Percentiles rank a stretch among this genome's conserved stretches.
These are phyloP conservation scores for Enhydra lutris DNA, from an alignment of 2,113 vertebrate genomes.

Conservation along the genomic window DNA sequence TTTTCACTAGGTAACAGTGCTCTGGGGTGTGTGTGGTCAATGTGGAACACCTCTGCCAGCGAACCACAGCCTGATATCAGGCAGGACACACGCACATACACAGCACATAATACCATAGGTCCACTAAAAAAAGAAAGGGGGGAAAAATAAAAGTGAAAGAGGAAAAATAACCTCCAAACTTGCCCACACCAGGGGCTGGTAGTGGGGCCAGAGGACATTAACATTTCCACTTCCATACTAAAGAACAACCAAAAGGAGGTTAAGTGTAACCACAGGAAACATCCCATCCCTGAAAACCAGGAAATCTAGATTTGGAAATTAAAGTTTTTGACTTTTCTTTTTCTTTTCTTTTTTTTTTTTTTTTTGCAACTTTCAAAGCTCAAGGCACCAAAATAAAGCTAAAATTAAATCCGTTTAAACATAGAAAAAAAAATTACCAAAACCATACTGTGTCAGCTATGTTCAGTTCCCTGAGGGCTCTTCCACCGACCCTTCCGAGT, in stretches of 20 bases:
- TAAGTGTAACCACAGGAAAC: conserved; percentile 47
- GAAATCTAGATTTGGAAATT: conserved; percentile 48
- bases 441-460: not conserved
- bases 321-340: not conserved
- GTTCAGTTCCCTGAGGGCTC: not conserved
- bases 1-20: rapidly evolving
- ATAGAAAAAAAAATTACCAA: not conserved
- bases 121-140: not conserved
- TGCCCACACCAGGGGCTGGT: not conserved
- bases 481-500: not conserved
- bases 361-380: not conserved
- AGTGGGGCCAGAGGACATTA: conserved; percentile 2
- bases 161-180: conserved; percentile 12
- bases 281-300: not conserved
- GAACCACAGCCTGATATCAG: not conserved
- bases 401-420: not conserved
- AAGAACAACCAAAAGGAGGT: conserved; percentile 50
- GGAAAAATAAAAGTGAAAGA: not conserved
- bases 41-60: not conserved
- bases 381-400: conserved; percentile 29
- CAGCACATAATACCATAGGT: rapidly evolving
- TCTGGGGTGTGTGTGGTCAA: rapidly evolving
- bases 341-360: not conserved
- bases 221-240: not conserved
- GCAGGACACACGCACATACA: not conserved